Evolutionary conservation across 2,888 invertebrate genomes (phyloP), one percentile per base, ranked within the genome.

Genomic region (Diloba caeruleocephala): DNA sequence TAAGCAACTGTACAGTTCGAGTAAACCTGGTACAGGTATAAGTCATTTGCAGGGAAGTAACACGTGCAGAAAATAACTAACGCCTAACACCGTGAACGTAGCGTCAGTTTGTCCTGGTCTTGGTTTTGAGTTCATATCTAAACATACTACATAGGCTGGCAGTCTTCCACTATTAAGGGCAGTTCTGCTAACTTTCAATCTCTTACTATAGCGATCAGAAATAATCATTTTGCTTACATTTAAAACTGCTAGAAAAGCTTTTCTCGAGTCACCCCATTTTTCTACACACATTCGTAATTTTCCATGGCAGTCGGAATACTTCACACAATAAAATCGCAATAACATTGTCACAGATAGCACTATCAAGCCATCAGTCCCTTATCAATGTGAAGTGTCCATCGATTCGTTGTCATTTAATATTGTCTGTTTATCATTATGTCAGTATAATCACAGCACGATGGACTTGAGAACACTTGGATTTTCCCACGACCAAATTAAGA

Each of bases 321-420:
- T 71, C 71, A 71, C 52, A 55, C 45, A 55, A 39, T 55, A 32
- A 39, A 53, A 59, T 64, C 55, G 70, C 69, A 62, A 74, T 73
- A 74, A 63, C 45, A 69, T 63, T 73, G 62, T 69, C 54, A 64
- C 45, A 42, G 67, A 61, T 76, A 65, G 52, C 36, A 48, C 10
- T 64, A 63, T 68, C 64, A 55, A 10, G 48, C 66, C 71, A 78
- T 74, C 62, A 33, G 12, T 14, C 9, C 14, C 6, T 63, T 65
- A 75, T 76, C 73, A 42, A n/a, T n/a, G 39, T 66, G 33, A 52
- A 73, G 75, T 67, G 61, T 62, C 55, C 57, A 71, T 68, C 69
- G 67, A 69, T 69, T 70, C 63, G 49, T 71, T 81, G 81, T 81
- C 82, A 81, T 75, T 78, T 76, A 74, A 69, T 77, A 74, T 71